A percentile compares a stretch with the other conserved stretches of the same genome.
Conservation (phyloP, 1,140 invertebrate genomes). For the Hylyphantes graminicola region DNA sequence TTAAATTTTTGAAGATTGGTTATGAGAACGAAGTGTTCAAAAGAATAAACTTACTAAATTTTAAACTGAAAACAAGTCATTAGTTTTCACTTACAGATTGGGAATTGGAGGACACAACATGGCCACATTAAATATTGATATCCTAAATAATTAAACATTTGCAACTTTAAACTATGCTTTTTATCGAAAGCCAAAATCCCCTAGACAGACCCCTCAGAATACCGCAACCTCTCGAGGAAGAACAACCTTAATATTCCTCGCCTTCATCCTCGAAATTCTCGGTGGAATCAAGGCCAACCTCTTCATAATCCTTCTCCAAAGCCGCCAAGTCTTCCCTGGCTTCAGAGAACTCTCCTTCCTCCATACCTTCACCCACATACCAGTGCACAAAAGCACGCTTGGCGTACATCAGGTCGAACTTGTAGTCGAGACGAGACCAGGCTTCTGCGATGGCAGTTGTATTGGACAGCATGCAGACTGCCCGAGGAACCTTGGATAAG, state of each 20-base stretch:
- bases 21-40: too few relatives aligned
- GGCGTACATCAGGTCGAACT: slow-evolving; percentile 86
- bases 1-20: too few relatives aligned
- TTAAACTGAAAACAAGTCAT: too few relatives aligned
- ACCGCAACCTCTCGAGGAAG: not conserved
- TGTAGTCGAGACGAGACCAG: slow-evolving; percentile 82
- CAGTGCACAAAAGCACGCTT: slow-evolving; percentile 83
- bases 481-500: slow-evolving; percentile 72
- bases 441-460: slow-evolving; percentile 85
- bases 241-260: slow-evolving; percentile 66
- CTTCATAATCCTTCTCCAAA: slow-evolving; percentile 75
- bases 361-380: slow-evolving; percentile 83
- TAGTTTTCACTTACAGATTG: too few relatives aligned
- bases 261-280: slow-evolving; percentile 68
- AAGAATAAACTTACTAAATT: too few relatives aligned
- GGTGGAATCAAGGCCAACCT: slow-evolving; percentile 74
- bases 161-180: too few relatives aligned
- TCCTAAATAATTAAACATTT: too few relatives aligned
- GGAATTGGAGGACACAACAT: too few relatives aligned
- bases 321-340: slow-evolving; percentile 79
- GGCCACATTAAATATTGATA: too few relatives aligned
- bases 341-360: slow-evolving; percentile 80
- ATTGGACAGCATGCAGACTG: slow-evolving; percentile 83
- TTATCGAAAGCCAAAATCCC: too few relatives aligned
- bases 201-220: too few relatives aligned